A percentile compares a stretch with the other conserved stretches of the same genome.
Evolutionary conservation across 92 coral and sea anemone genomes (phyloP).

Genomic region (Hydrozoanthus gracilis): DNA sequence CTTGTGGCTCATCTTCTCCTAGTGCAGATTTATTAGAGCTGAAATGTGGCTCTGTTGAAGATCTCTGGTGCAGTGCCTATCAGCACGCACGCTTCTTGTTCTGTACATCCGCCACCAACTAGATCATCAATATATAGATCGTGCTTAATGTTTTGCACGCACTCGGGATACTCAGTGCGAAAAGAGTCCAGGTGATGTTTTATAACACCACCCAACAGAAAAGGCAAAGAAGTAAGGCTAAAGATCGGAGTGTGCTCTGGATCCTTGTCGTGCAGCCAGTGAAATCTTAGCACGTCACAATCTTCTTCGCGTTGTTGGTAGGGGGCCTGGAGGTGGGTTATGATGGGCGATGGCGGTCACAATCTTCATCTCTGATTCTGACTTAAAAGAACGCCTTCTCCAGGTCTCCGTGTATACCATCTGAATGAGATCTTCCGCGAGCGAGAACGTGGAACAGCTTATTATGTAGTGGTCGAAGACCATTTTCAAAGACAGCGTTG

Average conservation of each 20-base stretch:
- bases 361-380: slow-evolving; percentile 4
- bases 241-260: neutral
- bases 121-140: slow-evolving; percentile 51
- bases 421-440: slow-evolving; percentile 66
- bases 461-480: slow-evolving; percentile 74
- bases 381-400: slow-evolving; percentile 67
- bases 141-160: slow-evolving; percentile 46
- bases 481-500: slow-evolving; percentile 62
- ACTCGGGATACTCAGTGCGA: slow-evolving; percentile 27
- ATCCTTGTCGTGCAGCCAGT: no score
- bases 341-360: neutral
- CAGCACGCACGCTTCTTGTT: slow-evolving; percentile 34
- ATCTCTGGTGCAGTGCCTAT: slow-evolving; percentile 45
- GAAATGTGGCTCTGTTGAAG: slow-evolving; percentile 54
- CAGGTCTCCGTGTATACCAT: slow-evolving; percentile 61
- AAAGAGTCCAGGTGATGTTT: slow-evolving; percentile 49
- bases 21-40: slow-evolving; percentile 56
- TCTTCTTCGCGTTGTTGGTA: neutral
- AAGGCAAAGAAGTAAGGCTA: slow-evolving; percentile 37
- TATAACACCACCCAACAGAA: slow-evolving; percentile 54
- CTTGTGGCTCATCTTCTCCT: slow-evolving; percentile 39
- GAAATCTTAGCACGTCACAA: no score
- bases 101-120: slow-evolving; percentile 39
- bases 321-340: neutral
- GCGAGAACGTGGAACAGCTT: slow-evolving; percentile 69